Evolutionary conservation across 2,113 vertebrate genomes (phyloP), one percentile per base, ranked within the genome.

Genomic region (Condylura cristata): DNA sequence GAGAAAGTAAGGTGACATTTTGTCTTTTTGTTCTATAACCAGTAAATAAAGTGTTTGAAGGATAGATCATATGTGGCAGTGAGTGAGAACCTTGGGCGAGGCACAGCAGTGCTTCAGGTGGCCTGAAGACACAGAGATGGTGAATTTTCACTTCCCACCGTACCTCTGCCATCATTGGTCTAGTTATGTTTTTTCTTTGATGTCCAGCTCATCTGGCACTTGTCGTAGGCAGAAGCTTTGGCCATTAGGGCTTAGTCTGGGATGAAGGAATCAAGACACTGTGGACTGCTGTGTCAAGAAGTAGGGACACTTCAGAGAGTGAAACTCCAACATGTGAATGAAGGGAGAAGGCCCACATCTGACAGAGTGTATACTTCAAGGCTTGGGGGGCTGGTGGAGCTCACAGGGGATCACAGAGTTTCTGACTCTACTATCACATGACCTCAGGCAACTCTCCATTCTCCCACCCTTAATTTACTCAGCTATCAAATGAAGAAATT

Each of bases 141-240:
- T 78, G 48, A 91, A 65, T 95, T 95, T 93, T 93, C 75, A 83
- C 51, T 74, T 14, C 30, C 56, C 22, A 32, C 41, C 91, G 32
- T 58, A 44, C 34, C 30, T 63, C n/a, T 0, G 0, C 66, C 76
- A 60, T 85, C 39, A 20, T 72, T 71, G 60, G 72, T 85, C 61
- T 28, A 87, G 81, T 74, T 94, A 66, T 82, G 58, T 60, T 83
- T 87, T 71, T 56, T 93, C 61, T 72, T 41, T 82, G 93, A 63
- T 74, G 90, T 76, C 20, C 83, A 89, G 79, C 86, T 96, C 89
- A 89, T 94, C 86, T 83, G 82, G 95, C 95, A 80, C 70, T 3
- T 37, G 51, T 94, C 86, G 84, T 51, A 91, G 82, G 61, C 89
- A 89, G 79, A 80, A 82, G 37, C 48, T 88, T 94, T 93, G 90